Conservation (phyloP, 2,888 invertebrate species). For the Blastobasis adustella region DNA sequence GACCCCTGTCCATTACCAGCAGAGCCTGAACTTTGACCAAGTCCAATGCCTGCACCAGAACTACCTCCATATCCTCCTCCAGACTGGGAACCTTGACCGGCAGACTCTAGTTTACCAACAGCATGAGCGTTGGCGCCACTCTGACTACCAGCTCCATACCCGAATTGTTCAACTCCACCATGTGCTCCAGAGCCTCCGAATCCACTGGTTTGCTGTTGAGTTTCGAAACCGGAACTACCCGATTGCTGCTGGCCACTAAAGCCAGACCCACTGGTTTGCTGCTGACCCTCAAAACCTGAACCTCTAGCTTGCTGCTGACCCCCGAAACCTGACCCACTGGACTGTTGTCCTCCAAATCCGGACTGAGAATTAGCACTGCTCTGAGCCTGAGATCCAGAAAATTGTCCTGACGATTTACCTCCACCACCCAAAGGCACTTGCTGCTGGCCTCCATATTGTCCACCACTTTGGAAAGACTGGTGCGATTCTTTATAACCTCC, state of each 20-base stretch:
- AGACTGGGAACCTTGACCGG: neutral
- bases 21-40: neutral
- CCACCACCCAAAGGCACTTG: neutral
- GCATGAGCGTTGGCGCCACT: neutral
- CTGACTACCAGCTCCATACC: neutral
- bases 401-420: neutral
- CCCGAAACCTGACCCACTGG: neutral
- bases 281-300: too few relatives aligned
- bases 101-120: too few relatives aligned
- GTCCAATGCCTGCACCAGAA: neutral
- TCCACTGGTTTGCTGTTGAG: neutral
- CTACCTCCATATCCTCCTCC: neutral
- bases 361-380: neutral
- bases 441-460: conserved; percentile 5
- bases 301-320: too few relatives aligned
- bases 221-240: conserved; percentile 1
- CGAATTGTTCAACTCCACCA: neutral
- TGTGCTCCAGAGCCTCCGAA: neutral
- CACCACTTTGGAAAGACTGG: conserved; percentile 21
- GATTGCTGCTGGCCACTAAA: neutral
- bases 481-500: conserved; percentile 28
- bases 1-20: neutral
- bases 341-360: neutral
- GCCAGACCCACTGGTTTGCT: neutral
- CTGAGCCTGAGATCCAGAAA: conserved; percentile 1